Percentiles rank a stretch among this genome's conserved stretches.
Conservation (phyloP, 1,140 invertebrate species). For the Drosophila nannoptera region DNA sequence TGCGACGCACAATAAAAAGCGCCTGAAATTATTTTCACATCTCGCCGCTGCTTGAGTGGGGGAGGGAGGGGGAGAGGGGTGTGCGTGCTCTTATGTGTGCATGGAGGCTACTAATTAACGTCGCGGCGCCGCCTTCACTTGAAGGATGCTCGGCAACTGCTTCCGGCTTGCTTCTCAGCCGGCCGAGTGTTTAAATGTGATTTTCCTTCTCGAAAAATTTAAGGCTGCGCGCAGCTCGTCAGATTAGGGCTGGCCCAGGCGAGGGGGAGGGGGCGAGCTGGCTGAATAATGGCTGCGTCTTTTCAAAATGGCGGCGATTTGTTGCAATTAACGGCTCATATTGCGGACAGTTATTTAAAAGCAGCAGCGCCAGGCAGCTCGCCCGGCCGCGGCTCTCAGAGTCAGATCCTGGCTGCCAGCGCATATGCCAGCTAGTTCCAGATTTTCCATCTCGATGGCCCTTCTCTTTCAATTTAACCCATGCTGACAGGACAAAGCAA, state of each 20-base stretch:
- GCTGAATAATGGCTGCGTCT: slow-evolving; percentile 51
- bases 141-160: slow-evolving; percentile 64
- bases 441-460: slow-evolving; percentile 29
- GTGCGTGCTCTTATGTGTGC: slow-evolving; percentile 15
- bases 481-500: slow-evolving; percentile 46
- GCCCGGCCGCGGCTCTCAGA: background rate
- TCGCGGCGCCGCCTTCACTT: slow-evolving; percentile 43
- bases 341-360: slow-evolving; percentile 55
- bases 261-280: background rate
- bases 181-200: slow-evolving; percentile 37
- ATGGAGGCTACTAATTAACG: slow-evolving; percentile 59
- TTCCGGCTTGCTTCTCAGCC: slow-evolving; percentile 40
- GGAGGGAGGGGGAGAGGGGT: too few species aligned
- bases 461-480: slow-evolving; percentile 60
- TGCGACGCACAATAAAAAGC: slow-evolving; percentile 62
- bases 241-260: slow-evolving; percentile 16
- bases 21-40: slow-evolving; percentile 59
- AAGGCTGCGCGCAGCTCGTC: slow-evolving; percentile 43
- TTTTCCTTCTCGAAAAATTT: slow-evolving; percentile 49
- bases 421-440: background rate
- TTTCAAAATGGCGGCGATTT: slow-evolving; percentile 66
- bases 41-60: slow-evolving; percentile 10
- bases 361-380: slow-evolving; percentile 1
- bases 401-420: too few species aligned
- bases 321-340: slow-evolving; percentile 66